Percentiles rank a stretch among this genome's conserved stretches.
phyloP scores from a whole-genome alignment of 2,888 invertebrate genomes.

The Laothoe populi region DNA sequence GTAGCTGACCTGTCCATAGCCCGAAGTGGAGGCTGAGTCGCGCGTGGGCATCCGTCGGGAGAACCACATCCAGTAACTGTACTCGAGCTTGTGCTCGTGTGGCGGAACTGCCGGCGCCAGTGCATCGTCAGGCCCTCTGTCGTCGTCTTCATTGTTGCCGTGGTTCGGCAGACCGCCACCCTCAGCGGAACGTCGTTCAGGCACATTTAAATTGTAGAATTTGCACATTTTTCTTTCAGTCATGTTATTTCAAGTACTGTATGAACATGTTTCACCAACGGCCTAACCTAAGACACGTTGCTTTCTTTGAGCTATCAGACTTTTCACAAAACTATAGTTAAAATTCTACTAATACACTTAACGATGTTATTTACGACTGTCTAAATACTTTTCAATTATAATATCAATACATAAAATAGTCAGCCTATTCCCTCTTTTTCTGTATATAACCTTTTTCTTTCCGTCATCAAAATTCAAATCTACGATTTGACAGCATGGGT shows the following conservation, averaged over 20 bases:
- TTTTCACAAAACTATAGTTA: slow-evolving; percentile 57
- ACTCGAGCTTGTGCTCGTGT: slow-evolving; percentile 96
- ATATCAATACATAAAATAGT: slow-evolving; percentile 59
- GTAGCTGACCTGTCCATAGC: slow-evolving; percentile 75
- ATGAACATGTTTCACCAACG: slow-evolving; percentile 82
- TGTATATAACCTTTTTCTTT: slow-evolving; percentile 83
- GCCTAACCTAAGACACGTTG: slow-evolving; percentile 84
- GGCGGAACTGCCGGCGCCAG: slow-evolving; percentile 86
- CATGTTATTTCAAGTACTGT: slow-evolving; percentile 76
- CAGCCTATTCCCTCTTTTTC: slow-evolving; percentile 80
- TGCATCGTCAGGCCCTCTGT: slow-evolving; percentile 65
- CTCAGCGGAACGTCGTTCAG: slow-evolving; percentile 78
- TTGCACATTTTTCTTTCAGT: slow-evolving; percentile 85
- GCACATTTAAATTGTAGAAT: slow-evolving; percentile 84
- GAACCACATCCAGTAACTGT: slow-evolving; percentile 97
- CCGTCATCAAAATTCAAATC: slow-evolving; percentile 83
- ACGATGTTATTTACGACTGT: slow-evolving; percentile 51
- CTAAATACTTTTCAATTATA: slow-evolving; percentile 52
- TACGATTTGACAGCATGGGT: slow-evolving; percentile 78
- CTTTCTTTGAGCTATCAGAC: slow-evolving; percentile 62
- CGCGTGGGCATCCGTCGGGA: slow-evolving; percentile 83
- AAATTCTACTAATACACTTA: slow-evolving; percentile 54
- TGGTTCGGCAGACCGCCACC: slow-evolving; percentile 67
- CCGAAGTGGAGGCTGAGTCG: slow-evolving; percentile 73
- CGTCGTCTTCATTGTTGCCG: slow-evolving; percentile 70